Conservation (phyloP, 2,797 vertebrate species). For the Peromyscus aztecus region DNA sequence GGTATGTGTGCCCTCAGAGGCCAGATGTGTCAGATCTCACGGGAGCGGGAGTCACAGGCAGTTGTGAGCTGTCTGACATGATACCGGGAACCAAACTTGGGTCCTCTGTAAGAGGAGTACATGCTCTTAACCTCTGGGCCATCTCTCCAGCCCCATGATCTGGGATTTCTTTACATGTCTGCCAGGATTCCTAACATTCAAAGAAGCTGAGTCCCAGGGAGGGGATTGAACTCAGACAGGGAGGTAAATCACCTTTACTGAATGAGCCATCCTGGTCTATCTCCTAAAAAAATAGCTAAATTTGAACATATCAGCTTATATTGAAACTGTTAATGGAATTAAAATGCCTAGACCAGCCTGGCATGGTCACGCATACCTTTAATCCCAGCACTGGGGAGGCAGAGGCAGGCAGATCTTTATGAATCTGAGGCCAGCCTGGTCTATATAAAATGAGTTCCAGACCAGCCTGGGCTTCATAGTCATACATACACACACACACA, state of each 20-base stretch:
- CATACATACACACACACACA: not conserved
- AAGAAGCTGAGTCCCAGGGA: not conserved
- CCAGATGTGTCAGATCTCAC: not conserved
- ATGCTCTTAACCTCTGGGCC: not conserved
- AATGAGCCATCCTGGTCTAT: not conserved
- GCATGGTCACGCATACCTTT: not conserved
- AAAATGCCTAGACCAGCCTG: not conserved
- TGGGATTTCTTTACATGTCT: not conserved
- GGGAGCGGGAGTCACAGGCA: not conserved
- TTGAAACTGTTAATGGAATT: constrained; percentile 20
- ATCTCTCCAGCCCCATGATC: not conserved
- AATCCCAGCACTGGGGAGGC: not conserved
- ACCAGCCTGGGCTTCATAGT: not conserved
- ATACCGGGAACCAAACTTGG: not conserved
- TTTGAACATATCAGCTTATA: constrained; percentile 39
- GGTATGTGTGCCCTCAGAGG: not conserved
- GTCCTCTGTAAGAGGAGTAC: not conserved
- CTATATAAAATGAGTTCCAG: not conserved
- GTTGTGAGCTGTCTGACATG: not conserved
- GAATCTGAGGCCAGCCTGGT: not conserved
- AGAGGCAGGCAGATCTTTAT: not conserved
- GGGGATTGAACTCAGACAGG: not conserved
- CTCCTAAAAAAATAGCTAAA: constrained; percentile 12
- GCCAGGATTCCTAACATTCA: not conserved
- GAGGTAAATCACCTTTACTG: not conserved